Evolutionary conservation across 1,140 invertebrate species (phyloP).

Genomic region (Diabrotica undecimpunctata): DNA sequence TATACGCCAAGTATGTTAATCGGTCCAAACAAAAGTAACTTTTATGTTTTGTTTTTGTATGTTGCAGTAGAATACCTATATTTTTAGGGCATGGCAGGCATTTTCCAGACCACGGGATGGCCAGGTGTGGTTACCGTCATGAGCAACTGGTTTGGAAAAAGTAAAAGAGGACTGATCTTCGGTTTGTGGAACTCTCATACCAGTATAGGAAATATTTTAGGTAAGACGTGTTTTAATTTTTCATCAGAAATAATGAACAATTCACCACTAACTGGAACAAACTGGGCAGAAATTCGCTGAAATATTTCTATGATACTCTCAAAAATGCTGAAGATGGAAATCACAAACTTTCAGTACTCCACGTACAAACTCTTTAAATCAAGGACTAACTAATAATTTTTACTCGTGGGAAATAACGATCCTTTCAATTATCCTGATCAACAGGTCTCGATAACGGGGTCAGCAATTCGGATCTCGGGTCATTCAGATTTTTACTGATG

Average conservation of each 20-base stretch:
- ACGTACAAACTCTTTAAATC: too few species aligned
- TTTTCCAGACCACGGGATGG: conserved; percentile 87
- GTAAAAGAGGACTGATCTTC: conserved; percentile 87
- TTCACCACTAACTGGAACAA: background rate
- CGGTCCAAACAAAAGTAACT: background rate
- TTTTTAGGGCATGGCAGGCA: conserved; percentile 70
- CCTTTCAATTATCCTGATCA: too few species aligned
- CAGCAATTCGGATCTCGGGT: too few species aligned
- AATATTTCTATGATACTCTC: too few species aligned
- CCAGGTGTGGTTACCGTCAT: conserved; percentile 90
- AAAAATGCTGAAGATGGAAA: too few species aligned
- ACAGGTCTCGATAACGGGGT: too few species aligned
- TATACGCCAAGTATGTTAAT: background rate
- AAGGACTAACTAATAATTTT: too few species aligned
- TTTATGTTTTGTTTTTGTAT: background rate
- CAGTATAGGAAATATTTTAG: conserved; percentile 91
- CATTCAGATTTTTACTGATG: too few species aligned
- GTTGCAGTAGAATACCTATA: conserved; percentile 2
- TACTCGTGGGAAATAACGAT: too few species aligned
- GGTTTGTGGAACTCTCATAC: conserved; percentile 97
- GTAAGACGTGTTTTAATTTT: conserved; percentile 46
- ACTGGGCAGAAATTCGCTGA: too few species aligned
- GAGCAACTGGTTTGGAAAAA: conserved; percentile 94
- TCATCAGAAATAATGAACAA: conserved; percentile 1
- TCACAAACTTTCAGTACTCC: too few species aligned